Conservation (phyloP, 2,797 vertebrate species). For the Schizopygopsis pylzovi region DNA sequence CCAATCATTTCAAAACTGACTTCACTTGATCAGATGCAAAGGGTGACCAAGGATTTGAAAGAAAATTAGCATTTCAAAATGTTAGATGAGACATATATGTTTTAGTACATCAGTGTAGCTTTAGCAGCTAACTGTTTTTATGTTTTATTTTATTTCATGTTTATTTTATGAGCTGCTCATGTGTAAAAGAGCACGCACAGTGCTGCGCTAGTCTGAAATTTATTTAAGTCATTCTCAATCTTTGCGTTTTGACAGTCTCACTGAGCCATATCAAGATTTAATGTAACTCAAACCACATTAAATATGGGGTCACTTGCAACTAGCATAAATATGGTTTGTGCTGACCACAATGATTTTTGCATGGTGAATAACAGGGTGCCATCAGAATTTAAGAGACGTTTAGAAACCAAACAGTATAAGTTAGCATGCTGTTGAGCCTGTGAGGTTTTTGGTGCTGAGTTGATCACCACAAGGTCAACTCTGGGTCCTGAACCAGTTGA, state of each 20-base stretch:
- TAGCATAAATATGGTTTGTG: background rate
- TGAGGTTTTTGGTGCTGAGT: background rate
- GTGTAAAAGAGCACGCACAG: background rate
- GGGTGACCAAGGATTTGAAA: background rate
- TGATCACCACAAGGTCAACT: background rate
- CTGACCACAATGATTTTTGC: background rate
- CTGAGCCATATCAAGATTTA: background rate
- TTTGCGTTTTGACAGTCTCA: background rate
- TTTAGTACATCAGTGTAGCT: background rate
- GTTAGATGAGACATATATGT: background rate
- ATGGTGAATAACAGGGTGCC: background rate
- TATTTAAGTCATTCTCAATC: background rate
- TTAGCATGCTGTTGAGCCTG: background rate
- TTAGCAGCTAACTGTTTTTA: background rate
- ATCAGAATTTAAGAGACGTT: background rate
- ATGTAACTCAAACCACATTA: background rate
- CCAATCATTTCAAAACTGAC: constrained; percentile 6
- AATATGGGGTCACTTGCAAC: background rate
- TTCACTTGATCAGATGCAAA: background rate
- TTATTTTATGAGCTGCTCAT: background rate
- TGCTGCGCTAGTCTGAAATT: background rate
- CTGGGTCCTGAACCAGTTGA: background rate
- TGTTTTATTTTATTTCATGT: too few species aligned
- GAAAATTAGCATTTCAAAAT: constrained; percentile 13
- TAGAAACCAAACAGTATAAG: background rate